Percentiles rank a stretch among this genome's conserved stretches.
Evolutionary conservation across 2,888 invertebrate genomes (phyloP).

Genomic region (Lepidochrysops patricia): DNA sequence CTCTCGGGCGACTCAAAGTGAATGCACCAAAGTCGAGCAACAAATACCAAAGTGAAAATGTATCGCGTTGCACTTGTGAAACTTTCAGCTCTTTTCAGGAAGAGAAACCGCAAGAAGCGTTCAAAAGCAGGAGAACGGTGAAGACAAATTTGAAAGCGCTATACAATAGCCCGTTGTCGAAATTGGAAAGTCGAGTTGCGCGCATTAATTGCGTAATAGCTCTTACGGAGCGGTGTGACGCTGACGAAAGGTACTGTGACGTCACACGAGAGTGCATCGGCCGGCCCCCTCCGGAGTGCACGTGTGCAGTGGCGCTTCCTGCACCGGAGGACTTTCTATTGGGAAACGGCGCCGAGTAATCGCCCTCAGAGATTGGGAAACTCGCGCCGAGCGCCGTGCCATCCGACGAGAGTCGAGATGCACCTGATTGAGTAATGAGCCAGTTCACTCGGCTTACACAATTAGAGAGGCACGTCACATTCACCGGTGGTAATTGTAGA

Average conservation of each 20-base stretch:
- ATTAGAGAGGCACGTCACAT: conserved; percentile 29
- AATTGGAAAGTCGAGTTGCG: conserved; percentile 73
- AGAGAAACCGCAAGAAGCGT: conserved; percentile 68
- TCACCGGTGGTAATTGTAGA: conserved; percentile 16
- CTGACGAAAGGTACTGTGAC: conserved; percentile 17
- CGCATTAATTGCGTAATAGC: conserved; percentile 67
- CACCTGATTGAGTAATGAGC: conserved; percentile 61
- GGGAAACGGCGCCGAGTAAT: conserved; percentile 55
- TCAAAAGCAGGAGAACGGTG: conserved; percentile 54
- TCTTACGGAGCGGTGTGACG: conserved; percentile 50
- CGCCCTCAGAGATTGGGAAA: conserved; percentile 57
- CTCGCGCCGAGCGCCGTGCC: conserved; percentile 48
- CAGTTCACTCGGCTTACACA: conserved; percentile 55
- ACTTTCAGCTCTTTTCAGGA: conserved; percentile 68
- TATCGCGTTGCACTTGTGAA: conserved; percentile 52
- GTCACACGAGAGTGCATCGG: conserved; percentile 68
- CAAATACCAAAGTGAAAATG: conserved; percentile 60
- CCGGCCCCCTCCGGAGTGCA: conserved; percentile 47
- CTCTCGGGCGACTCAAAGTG: not conserved
- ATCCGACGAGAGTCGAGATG: conserved; percentile 62
- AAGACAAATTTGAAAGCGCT: conserved; percentile 73
- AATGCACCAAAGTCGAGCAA: not conserved
- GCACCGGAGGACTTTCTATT: conserved; percentile 69
- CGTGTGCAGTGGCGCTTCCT: conserved; percentile 58
- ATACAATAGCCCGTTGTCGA: conserved; percentile 74